Conservation (phyloP, 2,797 vertebrate species). For the Emydoidea blandingii region DNA sequence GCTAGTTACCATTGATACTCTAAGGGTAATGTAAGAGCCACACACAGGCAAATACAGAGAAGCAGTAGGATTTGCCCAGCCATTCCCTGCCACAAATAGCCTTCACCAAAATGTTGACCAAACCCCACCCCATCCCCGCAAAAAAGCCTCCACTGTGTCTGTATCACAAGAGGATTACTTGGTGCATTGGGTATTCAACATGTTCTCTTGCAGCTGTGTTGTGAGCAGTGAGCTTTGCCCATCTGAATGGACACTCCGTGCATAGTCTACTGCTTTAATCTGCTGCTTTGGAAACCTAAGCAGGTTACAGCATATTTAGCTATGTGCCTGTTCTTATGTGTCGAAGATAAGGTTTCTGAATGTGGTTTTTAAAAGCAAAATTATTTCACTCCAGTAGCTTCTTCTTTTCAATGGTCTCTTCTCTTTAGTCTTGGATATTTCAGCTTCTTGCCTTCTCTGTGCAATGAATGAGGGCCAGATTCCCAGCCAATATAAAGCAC, state of each 20-base stretch:
- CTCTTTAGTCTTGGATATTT: slow-evolving; percentile 46
- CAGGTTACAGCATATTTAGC: slow-evolving; percentile 74
- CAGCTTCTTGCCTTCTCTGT: slow-evolving; percentile 28
- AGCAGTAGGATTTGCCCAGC: not conserved
- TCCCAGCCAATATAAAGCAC: slow-evolving; percentile 30
- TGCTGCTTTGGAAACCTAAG: slow-evolving; percentile 67
- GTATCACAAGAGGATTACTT: slow-evolving; percentile 68
- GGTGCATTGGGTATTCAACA: slow-evolving; percentile 74
- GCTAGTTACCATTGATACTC: not conserved
- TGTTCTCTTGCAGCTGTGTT: slow-evolving; percentile 59
- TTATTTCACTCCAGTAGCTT: slow-evolving; percentile 73
- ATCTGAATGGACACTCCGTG: slow-evolving; percentile 75
- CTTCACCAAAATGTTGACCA: not conserved
- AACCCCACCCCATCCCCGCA: not conserved
- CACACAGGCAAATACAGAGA: not conserved
- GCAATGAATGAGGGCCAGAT: slow-evolving; percentile 32
- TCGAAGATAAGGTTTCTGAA: slow-evolving; percentile 73
- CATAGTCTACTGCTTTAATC: slow-evolving; percentile 77
- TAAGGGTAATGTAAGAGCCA: not conserved
- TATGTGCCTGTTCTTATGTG: slow-evolving; percentile 70
- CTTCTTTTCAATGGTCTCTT: slow-evolving; percentile 46
- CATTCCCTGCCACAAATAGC: not conserved
- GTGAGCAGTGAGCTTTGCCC: slow-evolving; percentile 77
- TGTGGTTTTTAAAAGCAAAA: slow-evolving; percentile 72
- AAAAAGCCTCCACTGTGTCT: slow-evolving; percentile 42